Percentiles rank a stretch among this genome's conserved stretches.
These are phyloP conservation scores for Chrysaora quinquecirrha DNA, from an alignment of 30 jellyfish, hydroid and myxozoan species.

Conservation along the genomic window DNA sequence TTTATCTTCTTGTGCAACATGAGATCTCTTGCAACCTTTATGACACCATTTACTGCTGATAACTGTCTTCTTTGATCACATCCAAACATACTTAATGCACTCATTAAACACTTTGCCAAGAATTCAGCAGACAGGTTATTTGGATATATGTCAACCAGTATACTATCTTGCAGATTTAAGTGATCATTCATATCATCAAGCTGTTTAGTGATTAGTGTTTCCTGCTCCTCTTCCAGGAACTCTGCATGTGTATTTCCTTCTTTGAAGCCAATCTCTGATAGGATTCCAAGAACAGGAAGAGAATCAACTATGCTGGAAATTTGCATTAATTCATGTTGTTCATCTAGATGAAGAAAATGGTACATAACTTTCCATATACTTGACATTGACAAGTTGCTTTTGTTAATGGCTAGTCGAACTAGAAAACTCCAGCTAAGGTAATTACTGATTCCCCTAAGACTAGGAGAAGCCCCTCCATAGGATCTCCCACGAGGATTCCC, in stretches of 20 bases:
- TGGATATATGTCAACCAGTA: constrained; percentile 10
- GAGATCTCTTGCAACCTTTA: constrained; percentile 4
- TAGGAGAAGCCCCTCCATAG: no score
- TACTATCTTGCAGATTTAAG: neutral
- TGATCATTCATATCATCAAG: neutral
- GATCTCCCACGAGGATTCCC: no score
- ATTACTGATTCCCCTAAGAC: no score
- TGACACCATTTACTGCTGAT: constrained; percentile 5
- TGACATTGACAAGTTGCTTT: no score
- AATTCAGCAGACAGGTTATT: constrained; percentile 24
- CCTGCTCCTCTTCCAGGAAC: neutral
- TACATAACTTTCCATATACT: no score
- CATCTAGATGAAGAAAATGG: no score
- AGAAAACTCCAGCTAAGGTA: no score
- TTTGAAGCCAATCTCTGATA: constrained; percentile 52
- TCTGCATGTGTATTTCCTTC: neutral
- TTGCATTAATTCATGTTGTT: constrained; percentile 11
- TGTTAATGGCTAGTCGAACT: no score
- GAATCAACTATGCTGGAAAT: constrained; percentile 24
- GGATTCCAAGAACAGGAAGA: constrained; percentile 47
- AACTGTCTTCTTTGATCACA: neutral
- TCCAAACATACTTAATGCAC: no score
- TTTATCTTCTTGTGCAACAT: neutral
- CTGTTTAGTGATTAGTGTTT: neutral
- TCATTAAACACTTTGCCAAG: constrained; percentile 6